Conservation (phyloP, 2,797 vertebrate genomes). For the Peromyscus melanophrys region DNA sequence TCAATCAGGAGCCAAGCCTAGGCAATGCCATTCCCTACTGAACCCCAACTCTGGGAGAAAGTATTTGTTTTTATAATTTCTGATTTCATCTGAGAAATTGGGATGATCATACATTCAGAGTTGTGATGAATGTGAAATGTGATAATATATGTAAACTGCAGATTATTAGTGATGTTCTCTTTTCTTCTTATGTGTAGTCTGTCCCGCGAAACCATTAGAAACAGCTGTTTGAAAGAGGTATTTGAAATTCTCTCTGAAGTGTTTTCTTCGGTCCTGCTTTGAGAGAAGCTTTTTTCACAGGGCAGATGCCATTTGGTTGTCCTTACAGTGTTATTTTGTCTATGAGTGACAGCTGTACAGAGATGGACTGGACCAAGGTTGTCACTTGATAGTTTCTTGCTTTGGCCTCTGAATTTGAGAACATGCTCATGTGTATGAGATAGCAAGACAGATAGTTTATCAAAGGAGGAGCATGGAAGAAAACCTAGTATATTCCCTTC, state of each 20-base stretch:
- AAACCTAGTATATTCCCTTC: neutral
- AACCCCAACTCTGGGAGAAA: neutral
- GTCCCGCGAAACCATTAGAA: slow-evolving; percentile 61
- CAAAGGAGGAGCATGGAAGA: neutral
- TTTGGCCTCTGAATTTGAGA: slow-evolving; percentile 51
- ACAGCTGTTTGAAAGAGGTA: slow-evolving; percentile 62
- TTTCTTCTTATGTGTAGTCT: slow-evolving; percentile 61
- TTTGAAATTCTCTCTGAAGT: slow-evolving; percentile 75
- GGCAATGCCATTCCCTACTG: neutral
- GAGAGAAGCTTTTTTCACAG: slow-evolving; percentile 60
- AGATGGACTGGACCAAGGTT: neutral
- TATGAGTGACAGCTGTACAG: slow-evolving; percentile 40
- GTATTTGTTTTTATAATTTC: neutral
- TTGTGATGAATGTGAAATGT: slow-evolving; percentile 41
- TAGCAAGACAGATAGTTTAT: neutral
- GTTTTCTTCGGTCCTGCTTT: slow-evolving; percentile 52
- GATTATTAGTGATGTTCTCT: slow-evolving; percentile 54
- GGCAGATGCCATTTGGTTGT: neutral
- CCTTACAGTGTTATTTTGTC: slow-evolving; percentile 32
- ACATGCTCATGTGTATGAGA: neutral
- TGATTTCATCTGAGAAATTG: slow-evolving; percentile 22
- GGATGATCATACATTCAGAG: slow-evolving; percentile 22
- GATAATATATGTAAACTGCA: slow-evolving; percentile 52
- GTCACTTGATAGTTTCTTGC: neutral
- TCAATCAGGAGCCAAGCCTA: neutral